Base-by-base conservation (phyloP, 2,888 invertebrate species). In the Mesorhabditis spiculigera region DNA sequence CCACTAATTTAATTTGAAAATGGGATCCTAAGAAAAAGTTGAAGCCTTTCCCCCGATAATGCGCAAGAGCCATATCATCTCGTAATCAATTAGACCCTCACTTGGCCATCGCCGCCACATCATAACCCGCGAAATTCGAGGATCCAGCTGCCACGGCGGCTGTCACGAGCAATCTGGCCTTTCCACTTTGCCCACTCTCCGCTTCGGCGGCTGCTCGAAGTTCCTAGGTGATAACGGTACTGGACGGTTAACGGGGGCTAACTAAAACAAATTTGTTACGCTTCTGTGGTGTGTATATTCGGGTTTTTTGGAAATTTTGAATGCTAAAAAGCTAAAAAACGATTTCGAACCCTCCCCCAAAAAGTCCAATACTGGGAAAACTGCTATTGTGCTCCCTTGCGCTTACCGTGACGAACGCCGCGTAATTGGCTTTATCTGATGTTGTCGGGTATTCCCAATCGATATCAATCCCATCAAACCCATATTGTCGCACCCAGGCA, bases 101-200 rank as follows among this genome's bases (percentile, higher is more conserved):
- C 58, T 50, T 50, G 8, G 10, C 58, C 58, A 50, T 50, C 58
- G 58, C n/a, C 58, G 58, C n/a, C 58, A 50, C n/a, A 50, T 50
- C 58, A 50, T 50, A 50, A 13, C 58, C 58, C 10, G n/a, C 58
- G 10, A 50, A 13, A 50, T 50, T 50, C 58, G 58, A 2, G 58
- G 10, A 13, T 50, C 93, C 93, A 0, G 94, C 93, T 0, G 93
- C 93, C 66, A 94, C 89, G 0, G 93, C 91, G 0, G 92, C 91
- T 4, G 93, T 92, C 58, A 94, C 86, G 64, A 91, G 89, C 85
- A 93, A 88, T 8, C 89, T 90, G 10, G n/a, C 66, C 4, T 62
- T 41, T 5, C 66, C 66, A 4, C 58, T 69, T 58, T 16, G 5
- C 44, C 41, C 13, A 8, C 66, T 66, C 42, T 69, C 69, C 5